A percentile compares a stretch with the other conserved stretches of the same genome.
Conservation (phyloP, 2,888 invertebrate species). For the Eueremaeus valkanovi region DNA sequence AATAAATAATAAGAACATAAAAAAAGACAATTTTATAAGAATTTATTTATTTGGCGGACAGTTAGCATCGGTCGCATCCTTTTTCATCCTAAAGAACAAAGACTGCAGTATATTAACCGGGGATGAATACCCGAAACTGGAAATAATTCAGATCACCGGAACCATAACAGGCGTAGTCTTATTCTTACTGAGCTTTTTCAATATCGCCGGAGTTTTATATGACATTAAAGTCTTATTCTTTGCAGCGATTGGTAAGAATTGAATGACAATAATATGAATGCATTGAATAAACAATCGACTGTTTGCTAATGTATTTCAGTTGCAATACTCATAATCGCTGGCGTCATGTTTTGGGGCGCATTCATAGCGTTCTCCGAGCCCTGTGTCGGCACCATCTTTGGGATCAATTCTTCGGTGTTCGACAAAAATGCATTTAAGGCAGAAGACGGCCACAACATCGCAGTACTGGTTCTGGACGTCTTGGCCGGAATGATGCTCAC, state of each 20-base stretch:
- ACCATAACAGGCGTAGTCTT: slow-evolving; percentile 28
- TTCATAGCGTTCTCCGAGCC: slow-evolving; percentile 41
- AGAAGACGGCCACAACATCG: slow-evolving; percentile 39
- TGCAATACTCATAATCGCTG: slow-evolving; percentile 33
- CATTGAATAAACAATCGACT: too few relatives aligned
- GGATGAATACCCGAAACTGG: slow-evolving; percentile 33
- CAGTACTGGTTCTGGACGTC: slow-evolving; percentile 36
- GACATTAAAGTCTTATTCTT: slow-evolving; percentile 41
- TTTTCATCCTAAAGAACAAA: slow-evolving; percentile 34
- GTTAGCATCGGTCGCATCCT: slow-evolving; percentile 36
- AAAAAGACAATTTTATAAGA: too few relatives aligned
- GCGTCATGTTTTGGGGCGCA: slow-evolving; percentile 40
- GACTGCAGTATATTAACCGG: slow-evolving; percentile 3
- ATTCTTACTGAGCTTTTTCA: slow-evolving; percentile 40
- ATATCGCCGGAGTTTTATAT: slow-evolving; percentile 39
- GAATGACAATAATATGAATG: neutral
- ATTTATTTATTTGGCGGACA: neutral
- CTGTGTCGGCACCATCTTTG: slow-evolving; percentile 23
- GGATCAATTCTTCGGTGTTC: slow-evolving; percentile 30
- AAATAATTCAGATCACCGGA: slow-evolving; percentile 40
- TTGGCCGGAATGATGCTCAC: slow-evolving; percentile 35
- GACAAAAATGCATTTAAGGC: slow-evolving; percentile 38
- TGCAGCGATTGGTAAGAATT: neutral
- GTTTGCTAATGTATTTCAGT: neutral
- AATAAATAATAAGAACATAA: too few relatives aligned